A percentile compares a stretch with the other conserved stretches of the same genome.
Evolutionary conservation across 2,113 vertebrate species (phyloP).

Genomic region (Neopipo cinnamomea): DNA sequence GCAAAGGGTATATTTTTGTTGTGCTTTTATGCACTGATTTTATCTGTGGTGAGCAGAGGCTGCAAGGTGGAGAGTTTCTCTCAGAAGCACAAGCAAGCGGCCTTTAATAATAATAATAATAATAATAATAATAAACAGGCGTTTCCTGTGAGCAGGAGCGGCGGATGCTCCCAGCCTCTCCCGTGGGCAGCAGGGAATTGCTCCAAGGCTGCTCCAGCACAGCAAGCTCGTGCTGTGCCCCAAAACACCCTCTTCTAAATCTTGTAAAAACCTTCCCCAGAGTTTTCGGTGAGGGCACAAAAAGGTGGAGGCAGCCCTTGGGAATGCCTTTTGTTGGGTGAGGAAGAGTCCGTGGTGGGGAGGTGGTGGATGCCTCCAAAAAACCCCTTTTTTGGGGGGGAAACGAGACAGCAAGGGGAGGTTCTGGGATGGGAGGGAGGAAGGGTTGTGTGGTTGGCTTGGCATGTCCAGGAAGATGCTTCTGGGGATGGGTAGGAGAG

Average conservation of each 20-base stretch:
- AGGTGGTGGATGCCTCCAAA: neutral
- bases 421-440: neutral
- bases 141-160: neutral
- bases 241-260: neutral
- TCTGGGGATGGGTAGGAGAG: neutral
- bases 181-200: neutral
- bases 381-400: too few relatives aligned
- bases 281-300: neutral
- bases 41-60: neutral
- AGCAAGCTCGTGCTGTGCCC: neutral
- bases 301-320: neutral
- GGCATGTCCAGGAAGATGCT: neutral
- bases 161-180: neutral
- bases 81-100: neutral
- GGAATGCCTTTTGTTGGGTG: neutral
- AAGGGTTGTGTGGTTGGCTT: neutral
- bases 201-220: neutral
- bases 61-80: neutral
- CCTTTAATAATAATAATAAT: neutral
- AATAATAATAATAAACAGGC: neutral
- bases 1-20: neutral
- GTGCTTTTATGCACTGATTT: neutral
- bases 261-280: neutral
- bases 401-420: accelerated
- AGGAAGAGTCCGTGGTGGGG: neutral